These are phyloP conservation scores for Spilosoma lubricipeda DNA, from an alignment of 2,888 invertebrate species.

Conservation along the genomic window DNA sequence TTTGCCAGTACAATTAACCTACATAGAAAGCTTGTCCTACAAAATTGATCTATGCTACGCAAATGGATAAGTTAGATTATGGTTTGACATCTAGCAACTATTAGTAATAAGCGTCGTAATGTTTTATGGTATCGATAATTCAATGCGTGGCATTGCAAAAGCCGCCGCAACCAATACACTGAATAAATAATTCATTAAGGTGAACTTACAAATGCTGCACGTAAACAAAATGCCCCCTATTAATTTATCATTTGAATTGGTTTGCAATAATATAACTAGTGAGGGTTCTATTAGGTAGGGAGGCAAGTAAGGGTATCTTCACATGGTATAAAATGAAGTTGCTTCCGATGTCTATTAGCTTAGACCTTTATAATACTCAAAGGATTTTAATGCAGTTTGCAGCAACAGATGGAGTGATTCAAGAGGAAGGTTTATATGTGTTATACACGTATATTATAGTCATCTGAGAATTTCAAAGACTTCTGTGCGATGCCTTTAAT, in stretches of 20 bases:
- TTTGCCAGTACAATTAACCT: slow-evolving; percentile 19
- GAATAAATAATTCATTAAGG: slow-evolving; percentile 53
- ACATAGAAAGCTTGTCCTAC: slow-evolving; percentile 28
- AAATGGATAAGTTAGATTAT: slow-evolving; percentile 40
- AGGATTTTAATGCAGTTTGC: no score
- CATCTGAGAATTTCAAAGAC: no score
- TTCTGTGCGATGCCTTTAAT: no score
- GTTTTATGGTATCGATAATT: slow-evolving; percentile 53
- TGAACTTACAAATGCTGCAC: slow-evolving; percentile 35
- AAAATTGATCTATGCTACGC: slow-evolving; percentile 11
- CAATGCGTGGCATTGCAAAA: slow-evolving; percentile 48
- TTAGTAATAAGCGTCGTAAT: slow-evolving; percentile 46
- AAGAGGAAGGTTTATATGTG: no score
- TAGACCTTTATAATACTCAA: no score
- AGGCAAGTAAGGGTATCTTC: background rate
- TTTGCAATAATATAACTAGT: background rate
- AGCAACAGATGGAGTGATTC: no score
- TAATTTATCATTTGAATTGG: slow-evolving; percentile 21
- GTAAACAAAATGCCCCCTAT: slow-evolving; percentile 34
- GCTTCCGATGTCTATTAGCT: no score
- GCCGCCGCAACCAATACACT: slow-evolving; percentile 46
- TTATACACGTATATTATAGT: no score
- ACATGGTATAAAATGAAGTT: background rate
- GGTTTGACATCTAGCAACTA: slow-evolving; percentile 35
- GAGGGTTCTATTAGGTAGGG: background rate